A percentile compares a stretch with the other conserved stretches of the same genome.
These are phyloP conservation scores for Caenorhabditis briggsae DNA, from an alignment of 1,140 invertebrate genomes.

Conservation along the genomic window DNA sequence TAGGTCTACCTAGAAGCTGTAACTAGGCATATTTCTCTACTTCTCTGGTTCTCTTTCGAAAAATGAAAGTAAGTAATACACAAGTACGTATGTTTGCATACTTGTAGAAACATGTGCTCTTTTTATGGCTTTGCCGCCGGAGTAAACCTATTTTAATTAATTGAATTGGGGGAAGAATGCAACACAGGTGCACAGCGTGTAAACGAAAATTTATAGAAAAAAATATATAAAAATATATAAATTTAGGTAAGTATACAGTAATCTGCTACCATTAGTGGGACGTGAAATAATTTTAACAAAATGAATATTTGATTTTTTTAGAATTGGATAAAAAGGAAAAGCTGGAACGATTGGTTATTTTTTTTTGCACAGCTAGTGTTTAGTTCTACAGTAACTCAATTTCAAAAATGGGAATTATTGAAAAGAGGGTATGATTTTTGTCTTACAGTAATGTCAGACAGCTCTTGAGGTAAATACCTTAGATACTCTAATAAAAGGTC, in stretches of 20 bases:
- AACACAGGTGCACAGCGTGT: neutral
- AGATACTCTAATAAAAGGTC: no score
- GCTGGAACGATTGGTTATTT: no score
- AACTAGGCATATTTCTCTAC: neutral
- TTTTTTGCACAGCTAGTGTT: no score
- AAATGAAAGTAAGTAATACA: slow-evolving; percentile 16
- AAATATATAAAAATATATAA: no score
- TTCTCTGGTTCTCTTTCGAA: neutral
- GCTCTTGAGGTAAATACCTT: no score
- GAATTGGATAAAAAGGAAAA: no score
- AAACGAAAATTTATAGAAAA: neutral
- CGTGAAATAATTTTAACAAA: no score
- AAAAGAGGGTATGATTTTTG: no score
- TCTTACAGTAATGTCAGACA: no score
- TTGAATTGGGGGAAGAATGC: neutral
- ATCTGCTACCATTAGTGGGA: no score
- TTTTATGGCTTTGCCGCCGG: neutral
- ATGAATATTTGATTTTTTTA: no score
- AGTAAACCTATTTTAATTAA: slow-evolving; percentile 18
- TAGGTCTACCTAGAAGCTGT: neutral
- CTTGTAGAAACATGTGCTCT: slow-evolving; percentile 19
- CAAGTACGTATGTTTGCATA: slow-evolving; percentile 34
- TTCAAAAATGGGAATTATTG: no score
- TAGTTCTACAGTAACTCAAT: neutral
- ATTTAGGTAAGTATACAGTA: neutral